phyloP scores from a whole-genome alignment of 2,888 invertebrate genomes.

The Diplolepis rosae region DNA sequence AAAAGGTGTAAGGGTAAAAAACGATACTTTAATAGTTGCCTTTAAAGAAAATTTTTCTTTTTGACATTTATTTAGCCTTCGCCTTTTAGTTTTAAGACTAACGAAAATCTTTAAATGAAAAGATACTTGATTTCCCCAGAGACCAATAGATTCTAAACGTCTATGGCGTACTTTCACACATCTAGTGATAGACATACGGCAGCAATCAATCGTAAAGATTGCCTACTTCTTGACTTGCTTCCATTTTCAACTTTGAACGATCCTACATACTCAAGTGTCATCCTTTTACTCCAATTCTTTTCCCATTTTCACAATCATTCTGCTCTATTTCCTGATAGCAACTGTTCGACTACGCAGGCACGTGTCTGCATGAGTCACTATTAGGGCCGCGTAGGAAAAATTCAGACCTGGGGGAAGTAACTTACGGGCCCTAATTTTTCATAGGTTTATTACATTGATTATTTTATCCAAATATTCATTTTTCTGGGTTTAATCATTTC shows the following conservation, averaged over 20 bases:
- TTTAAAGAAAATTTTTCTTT: background rate
- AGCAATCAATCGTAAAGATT: slow-evolving; percentile 40
- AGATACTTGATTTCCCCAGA: slow-evolving; percentile 65
- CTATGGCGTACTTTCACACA: slow-evolving; percentile 40
- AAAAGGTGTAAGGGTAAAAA: too few relatives aligned
- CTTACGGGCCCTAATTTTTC: too few relatives aligned
- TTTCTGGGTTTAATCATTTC: too few relatives aligned
- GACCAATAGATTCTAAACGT: slow-evolving; percentile 60
- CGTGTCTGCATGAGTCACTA: too few relatives aligned
- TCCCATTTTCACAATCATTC: slow-evolving; percentile 24
- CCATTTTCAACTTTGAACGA: slow-evolving; percentile 46
- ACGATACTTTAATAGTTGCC: background rate
- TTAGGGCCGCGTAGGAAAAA: too few relatives aligned
- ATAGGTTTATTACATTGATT: too few relatives aligned
- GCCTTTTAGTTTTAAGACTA: slow-evolving; percentile 5
- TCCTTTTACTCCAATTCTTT: slow-evolving; percentile 33
- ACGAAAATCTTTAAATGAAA: slow-evolving; percentile 50
- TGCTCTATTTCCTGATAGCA: slow-evolving; percentile 26
- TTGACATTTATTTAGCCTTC: background rate
- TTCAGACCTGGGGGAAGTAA: too few relatives aligned
- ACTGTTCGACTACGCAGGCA: slow-evolving; percentile 10
- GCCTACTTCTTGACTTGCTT: slow-evolving; percentile 21
- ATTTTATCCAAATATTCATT: too few relatives aligned
- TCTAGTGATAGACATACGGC: slow-evolving; percentile 38
- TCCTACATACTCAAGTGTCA: slow-evolving; percentile 38